Evolutionary conservation across 2,113 vertebrate genomes (phyloP).

Genomic region (Illadopsis cleaveri): DNA sequence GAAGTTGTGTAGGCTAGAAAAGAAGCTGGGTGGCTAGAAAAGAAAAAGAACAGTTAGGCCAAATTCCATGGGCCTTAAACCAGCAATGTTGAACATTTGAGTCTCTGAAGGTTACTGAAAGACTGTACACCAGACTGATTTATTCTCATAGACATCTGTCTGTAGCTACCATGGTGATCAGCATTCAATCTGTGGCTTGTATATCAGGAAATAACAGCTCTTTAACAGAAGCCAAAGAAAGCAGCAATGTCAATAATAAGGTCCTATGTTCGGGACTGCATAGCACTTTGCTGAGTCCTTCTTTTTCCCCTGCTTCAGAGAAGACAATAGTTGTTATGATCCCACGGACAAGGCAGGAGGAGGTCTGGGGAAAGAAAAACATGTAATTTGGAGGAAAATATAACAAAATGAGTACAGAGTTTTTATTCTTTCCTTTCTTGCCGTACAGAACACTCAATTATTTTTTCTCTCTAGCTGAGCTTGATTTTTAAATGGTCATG

Average conservation of each 20-base stretch:
- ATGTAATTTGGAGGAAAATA: not conserved
- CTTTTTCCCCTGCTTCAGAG: not conserved
- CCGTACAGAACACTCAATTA: fast-evolving
- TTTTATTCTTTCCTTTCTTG: not conserved
- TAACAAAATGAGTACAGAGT: not conserved
- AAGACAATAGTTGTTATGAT: not conserved
- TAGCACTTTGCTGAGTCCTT: not conserved
- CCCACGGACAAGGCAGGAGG: not conserved
- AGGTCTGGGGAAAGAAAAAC: not conserved
- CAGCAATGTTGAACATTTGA: not conserved
- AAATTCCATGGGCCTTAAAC: not conserved
- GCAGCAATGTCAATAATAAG: not conserved
- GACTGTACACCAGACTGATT: not conserved
- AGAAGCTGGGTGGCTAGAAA: not conserved
- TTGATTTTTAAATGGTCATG: not conserved
- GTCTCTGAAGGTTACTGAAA: not conserved
- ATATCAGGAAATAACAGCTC: not conserved
- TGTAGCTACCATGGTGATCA: not conserved
- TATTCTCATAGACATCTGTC: not conserved
- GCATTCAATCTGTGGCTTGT: not conserved
- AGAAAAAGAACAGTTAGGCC: not conserved
- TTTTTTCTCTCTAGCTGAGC: not conserved
- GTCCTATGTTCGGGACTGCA: not conserved
- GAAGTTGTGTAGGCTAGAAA: not conserved
- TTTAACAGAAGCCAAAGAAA: not conserved